phyloP scores from a whole-genome alignment of 2,113 vertebrate species.

The Rhea pennata region DNA sequence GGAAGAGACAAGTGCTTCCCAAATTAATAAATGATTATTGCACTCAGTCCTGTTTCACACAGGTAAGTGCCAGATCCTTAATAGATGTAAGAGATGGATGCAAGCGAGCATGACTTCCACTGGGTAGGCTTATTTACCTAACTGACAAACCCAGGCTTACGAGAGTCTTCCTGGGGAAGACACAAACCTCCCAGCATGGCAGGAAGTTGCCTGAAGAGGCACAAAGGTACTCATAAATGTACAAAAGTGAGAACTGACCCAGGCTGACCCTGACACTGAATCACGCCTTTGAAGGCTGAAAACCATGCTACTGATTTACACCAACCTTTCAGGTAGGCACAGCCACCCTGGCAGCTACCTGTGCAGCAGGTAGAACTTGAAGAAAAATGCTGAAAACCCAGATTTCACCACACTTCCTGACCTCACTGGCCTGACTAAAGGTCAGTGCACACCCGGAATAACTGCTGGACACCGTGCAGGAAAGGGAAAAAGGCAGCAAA shows the following conservation, averaged over 20 bases:
- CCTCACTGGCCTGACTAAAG: background rate
- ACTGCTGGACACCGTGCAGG: background rate
- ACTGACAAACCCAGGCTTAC: background rate
- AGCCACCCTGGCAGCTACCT: background rate
- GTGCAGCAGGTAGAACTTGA: background rate
- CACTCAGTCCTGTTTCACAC: background rate
- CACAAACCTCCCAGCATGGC: background rate
- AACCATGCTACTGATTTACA: background rate
- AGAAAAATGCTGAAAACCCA: background rate
- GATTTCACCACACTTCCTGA: background rate
- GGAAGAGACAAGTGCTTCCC: background rate
- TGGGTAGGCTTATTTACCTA: background rate
- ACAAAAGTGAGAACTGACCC: too few species aligned
- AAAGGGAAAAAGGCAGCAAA: background rate
- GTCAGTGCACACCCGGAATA: background rate
- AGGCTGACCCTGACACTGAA: background rate
- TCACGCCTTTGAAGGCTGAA: background rate
- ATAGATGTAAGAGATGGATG: background rate
- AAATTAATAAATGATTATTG: background rate
- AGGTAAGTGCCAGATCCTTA: background rate
- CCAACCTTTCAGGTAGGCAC: background rate
- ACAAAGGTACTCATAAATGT: background rate
- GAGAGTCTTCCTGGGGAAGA: background rate
- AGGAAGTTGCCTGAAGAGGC: background rate
- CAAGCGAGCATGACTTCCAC: background rate